These are phyloP conservation scores for Polyommatus icarus DNA, from an alignment of 2,888 invertebrate genomes.

Conservation along the genomic window DNA sequence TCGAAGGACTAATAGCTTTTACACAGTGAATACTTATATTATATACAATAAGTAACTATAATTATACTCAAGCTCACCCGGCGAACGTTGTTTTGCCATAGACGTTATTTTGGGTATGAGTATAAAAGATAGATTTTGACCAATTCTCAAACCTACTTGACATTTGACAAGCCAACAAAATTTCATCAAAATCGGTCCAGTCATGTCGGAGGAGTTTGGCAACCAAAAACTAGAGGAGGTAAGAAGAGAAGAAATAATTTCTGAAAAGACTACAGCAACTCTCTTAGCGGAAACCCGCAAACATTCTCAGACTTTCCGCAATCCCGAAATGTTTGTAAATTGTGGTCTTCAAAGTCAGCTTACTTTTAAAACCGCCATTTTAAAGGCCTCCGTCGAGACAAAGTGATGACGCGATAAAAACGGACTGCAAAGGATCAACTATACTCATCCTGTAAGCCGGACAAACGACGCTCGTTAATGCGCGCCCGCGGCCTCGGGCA, in stretches of 20 bases:
- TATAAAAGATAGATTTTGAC: too few relatives aligned
- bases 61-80: too few relatives aligned
- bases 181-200: too few relatives aligned
- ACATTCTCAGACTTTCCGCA: neutral
- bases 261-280: neutral
- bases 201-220: too few relatives aligned
- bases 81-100: too few relatives aligned
- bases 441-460: slow-evolving; percentile 1
- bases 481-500: neutral
- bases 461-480: slow-evolving; percentile 20
- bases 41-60: too few relatives aligned
- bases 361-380: slow-evolving; percentile 19
- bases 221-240: too few relatives aligned
- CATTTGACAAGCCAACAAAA: too few relatives aligned
- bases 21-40: too few relatives aligned
- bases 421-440: slow-evolving; percentile 18
- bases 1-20: too few relatives aligned
- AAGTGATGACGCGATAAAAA: slow-evolving; percentile 21
- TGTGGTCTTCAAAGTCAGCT: neutral
- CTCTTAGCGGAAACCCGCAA: neutral
- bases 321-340: neutral
- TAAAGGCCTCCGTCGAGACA: slow-evolving; percentile 1
- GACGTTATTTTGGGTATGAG: too few relatives aligned
- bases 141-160: too few relatives aligned
- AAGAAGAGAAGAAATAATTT: neutral